A percentile compares a stretch with the other conserved stretches of the same genome.
Evolutionary conservation across 1,140 invertebrate genomes (phyloP).

Genomic region (Adoxophyes honmai): DNA sequence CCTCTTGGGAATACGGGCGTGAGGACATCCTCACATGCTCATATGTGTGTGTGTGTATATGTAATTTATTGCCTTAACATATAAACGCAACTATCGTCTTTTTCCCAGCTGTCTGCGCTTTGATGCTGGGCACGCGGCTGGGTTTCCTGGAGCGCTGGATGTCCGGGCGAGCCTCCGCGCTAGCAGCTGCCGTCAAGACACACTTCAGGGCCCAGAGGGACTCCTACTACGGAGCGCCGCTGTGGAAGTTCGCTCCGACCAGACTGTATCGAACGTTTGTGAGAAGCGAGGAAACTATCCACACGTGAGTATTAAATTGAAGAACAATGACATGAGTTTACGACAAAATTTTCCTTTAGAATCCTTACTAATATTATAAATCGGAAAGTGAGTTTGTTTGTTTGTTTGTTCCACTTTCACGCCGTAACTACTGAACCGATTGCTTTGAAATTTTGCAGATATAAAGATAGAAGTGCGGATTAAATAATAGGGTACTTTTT

Average conservation of each 20-base stretch:
- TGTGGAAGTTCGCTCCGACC: slow-evolving; percentile 90
- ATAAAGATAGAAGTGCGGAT: no score
- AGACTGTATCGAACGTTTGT: slow-evolving; percentile 84
- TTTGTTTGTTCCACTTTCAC: no score
- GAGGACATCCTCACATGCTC: no score
- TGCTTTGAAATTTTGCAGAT: no score
- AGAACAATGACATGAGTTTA: not conserved
- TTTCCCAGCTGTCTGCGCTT: slow-evolving; percentile 82
- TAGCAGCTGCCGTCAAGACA: slow-evolving; percentile 84
- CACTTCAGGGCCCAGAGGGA: slow-evolving; percentile 87
- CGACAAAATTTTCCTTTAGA: not conserved
- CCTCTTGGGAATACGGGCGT: no score
- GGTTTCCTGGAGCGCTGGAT: slow-evolving; percentile 85
- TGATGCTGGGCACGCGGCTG: slow-evolving; percentile 87
- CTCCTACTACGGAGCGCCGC: slow-evolving; percentile 88
- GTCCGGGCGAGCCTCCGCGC: slow-evolving; percentile 74
- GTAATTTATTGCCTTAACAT: no score
- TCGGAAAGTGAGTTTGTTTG: no score
- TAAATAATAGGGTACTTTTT: no score
- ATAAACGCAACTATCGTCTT: not conserved
- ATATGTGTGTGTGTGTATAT: no score
- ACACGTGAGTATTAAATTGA: slow-evolving; percentile 73
- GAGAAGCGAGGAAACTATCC: slow-evolving; percentile 87
- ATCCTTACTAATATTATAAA: no score
- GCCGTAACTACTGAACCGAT: no score